Evolutionary conservation across 2,888 invertebrate genomes (phyloP), one percentile per base, ranked within the genome.

Genomic region (Ellobium chinense): DNA sequence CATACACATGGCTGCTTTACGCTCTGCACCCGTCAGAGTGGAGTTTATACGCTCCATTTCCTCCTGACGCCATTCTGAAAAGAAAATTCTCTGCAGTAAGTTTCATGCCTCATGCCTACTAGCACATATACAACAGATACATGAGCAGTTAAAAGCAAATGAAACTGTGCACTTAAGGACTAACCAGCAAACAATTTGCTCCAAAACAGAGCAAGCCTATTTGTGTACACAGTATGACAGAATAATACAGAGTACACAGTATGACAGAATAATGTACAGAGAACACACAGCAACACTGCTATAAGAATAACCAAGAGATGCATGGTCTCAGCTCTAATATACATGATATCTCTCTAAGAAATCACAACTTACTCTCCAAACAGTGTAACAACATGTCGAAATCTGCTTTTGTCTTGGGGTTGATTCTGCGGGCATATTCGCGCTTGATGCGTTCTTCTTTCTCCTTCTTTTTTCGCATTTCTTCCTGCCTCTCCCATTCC

Each of bases 1-100:
- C 89, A 91, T 91, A 83, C 92, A 93, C 70, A 93, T 85, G 0
- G 93, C 93, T n/a, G 93, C 93, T 84, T 93, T 93, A 18, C 91
- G 85, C 84, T 93, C 93, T 5, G 93, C 93, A 24, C 91, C 93
- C 29, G 86, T 85, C 81, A 91, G 84, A 3, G 90, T 91, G 3
- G 82, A 78, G 84, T 93, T 89, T 77, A 93, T 93, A 58, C 90
- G 86, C 37, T 89, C 91, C 63, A 92, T 76, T 82, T 93, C 91
- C 80, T 93, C 92, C 70, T 89, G 85, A 77, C 93, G 86, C 92
- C 93, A 93, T 86, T 92, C 93, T 93, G 85, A 27, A n/a, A 58
- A 18, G 21, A n/a, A 37, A 65, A 24, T n/a, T n/a, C n/a, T n/a
- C n/a, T n/a, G n/a, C n/a, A n/a, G n/a, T n/a, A n/a, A n/a, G n/a